phyloP scores from a whole-genome alignment of 2,888 invertebrate genomes.

The Agrenia bidenticulata region DNA sequence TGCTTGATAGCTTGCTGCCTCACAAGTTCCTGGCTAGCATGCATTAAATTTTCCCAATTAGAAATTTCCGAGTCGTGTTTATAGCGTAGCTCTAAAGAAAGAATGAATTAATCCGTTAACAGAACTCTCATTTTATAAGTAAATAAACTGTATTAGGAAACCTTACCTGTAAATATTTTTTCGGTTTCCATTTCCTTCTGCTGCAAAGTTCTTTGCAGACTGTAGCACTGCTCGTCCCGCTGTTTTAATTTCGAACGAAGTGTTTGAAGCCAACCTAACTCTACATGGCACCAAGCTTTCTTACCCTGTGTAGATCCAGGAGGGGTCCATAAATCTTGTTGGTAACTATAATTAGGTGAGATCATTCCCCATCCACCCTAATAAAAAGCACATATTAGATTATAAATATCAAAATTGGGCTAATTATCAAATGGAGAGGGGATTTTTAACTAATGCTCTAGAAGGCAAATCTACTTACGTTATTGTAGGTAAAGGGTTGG shows the following conservation, averaged over 20 bases:
- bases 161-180: conserved; percentile 58
- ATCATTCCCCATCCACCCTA: conserved; percentile 36
- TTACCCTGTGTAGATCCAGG: conserved; percentile 24
- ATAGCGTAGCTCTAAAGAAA: conserved; percentile 60
- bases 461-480: neutral
- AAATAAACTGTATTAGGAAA: neutral
- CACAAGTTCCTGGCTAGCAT: conserved; percentile 61
- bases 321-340: conserved; percentile 32
- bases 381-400: neutral
- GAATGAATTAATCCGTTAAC: neutral
- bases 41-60: conserved; percentile 61
- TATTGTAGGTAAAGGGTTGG: conserved; percentile 11
- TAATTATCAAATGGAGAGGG: no score
- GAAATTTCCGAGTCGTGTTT: conserved; percentile 63
- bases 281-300: conserved; percentile 53
- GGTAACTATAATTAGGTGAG: conserved; percentile 33
- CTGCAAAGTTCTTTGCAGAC: conserved; percentile 64
- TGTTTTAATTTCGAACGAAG: conserved; percentile 56
- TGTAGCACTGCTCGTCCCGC: conserved; percentile 66
- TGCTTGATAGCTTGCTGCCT: conserved; percentile 61
- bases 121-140: neutral
- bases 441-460: no score
- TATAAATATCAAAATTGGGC: no score
- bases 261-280: conserved; percentile 53
- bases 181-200: conserved; percentile 68